Conservation (phyloP, 2,888 invertebrate species). For the Cosmopolites sordidus region DNA sequence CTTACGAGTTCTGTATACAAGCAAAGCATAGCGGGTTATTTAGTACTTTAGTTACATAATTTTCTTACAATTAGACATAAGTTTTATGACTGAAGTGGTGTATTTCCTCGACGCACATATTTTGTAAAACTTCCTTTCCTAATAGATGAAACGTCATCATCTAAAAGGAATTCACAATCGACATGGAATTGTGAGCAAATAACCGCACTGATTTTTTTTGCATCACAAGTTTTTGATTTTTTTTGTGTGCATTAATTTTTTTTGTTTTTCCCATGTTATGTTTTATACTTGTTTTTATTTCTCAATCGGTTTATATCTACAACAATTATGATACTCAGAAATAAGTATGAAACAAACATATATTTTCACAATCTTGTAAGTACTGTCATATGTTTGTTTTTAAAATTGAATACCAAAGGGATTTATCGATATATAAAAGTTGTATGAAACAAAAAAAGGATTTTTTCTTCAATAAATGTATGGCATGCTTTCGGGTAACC, state of each 20-base stretch:
- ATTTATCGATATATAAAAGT: not conserved
- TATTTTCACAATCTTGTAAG: conserved; percentile 3
- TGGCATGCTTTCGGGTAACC: not conserved
- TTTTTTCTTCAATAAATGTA: not conserved
- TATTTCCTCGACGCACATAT: conserved; percentile 10
- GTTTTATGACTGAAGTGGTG: conserved; percentile 15
- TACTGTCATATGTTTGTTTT: conserved; percentile 5
- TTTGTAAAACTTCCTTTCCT: conserved; percentile 9
- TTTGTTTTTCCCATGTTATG: not conserved
- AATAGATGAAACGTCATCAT: not conserved
- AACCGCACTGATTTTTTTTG: not conserved
- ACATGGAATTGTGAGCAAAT: not conserved
- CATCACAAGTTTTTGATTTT: not conserved
- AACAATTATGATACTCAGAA: too few species aligned
- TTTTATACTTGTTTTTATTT: not conserved
- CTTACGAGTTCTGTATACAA: too few species aligned
- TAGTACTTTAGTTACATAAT: not conserved
- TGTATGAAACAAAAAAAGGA: not conserved
- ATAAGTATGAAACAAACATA: not conserved
- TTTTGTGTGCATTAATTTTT: not conserved
- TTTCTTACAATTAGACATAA: conserved; percentile 12
- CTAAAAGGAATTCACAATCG: not conserved
- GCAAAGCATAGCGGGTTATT: not conserved
- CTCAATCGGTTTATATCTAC: not conserved
- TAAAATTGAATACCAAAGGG: conserved; percentile 6